phyloP scores from a whole-genome alignment of 2,888 invertebrate genomes.

The Tryphoninae sp. region DNA sequence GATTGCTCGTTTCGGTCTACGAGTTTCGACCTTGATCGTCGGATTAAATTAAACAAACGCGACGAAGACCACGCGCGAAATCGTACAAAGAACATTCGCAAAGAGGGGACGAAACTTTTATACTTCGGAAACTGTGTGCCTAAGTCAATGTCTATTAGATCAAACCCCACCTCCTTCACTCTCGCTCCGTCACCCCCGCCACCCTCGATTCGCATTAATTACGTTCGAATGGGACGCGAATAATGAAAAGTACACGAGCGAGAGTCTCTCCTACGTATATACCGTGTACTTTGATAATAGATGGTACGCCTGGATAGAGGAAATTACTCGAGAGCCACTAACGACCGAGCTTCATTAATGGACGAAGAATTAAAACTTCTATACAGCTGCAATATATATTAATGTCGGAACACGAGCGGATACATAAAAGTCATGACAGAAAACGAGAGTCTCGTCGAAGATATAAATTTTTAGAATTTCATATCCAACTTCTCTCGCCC shows the following conservation, averaged over 20 bases:
- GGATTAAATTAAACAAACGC: conserved; percentile 62
- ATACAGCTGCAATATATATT: conserved; percentile 2
- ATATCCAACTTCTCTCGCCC: conserved; percentile 17
- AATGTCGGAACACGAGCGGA: conserved; percentile 1
- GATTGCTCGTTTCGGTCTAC: conserved; percentile 48
- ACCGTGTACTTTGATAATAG: conserved; percentile 40
- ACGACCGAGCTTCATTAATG: conserved; percentile 53
- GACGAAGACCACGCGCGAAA: conserved; percentile 20
- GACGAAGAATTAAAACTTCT: conserved; percentile 52
- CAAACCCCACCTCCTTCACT: not conserved
- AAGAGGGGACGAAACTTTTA: not conserved
- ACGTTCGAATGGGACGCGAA: conserved; percentile 59
- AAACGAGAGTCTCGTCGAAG: conserved; percentile 35
- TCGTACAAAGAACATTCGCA: conserved; percentile 28
- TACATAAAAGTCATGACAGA: conserved; percentile 42
- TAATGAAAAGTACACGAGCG: conserved; percentile 61
- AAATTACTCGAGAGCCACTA: conserved; percentile 54
- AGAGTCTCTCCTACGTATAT: conserved; percentile 32
- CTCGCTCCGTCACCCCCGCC: not conserved
- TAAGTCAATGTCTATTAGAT: not conserved
- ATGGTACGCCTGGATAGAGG: conserved; percentile 36
- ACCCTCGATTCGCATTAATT: conserved; percentile 61
- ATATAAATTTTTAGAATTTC: conserved; percentile 18
- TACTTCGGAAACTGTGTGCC: conserved; percentile 1
- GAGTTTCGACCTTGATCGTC: conserved; percentile 58